phyloP scores from a whole-genome alignment of 2,888 invertebrate genomes.

The Campopleginae sp. region DNA sequence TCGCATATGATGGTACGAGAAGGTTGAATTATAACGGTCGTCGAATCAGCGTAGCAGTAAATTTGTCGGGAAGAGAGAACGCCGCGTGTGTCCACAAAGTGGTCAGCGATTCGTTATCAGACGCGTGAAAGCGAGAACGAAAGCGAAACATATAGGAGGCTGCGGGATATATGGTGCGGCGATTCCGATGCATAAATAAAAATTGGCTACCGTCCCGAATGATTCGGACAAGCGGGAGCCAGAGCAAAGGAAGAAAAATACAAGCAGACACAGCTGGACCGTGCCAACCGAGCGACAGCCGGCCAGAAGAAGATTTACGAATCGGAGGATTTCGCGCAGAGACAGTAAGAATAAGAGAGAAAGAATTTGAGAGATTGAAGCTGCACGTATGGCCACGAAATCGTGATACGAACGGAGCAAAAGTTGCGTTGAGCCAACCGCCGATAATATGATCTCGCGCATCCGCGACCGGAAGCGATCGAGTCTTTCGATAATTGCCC shows the following conservation, averaged over 20 bases:
- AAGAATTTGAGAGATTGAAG: conserved; percentile 10
- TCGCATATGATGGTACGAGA: neutral
- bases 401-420: neutral
- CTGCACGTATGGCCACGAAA: conserved; percentile 10
- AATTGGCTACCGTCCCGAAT: conserved; percentile 58
- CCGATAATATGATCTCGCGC: conserved; percentile 36
- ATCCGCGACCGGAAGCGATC: conserved; percentile 64
- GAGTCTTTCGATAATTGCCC: conserved; percentile 64
- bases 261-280: conserved; percentile 52
- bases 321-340: conserved; percentile 60
- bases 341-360: too few species aligned
- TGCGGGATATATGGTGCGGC: conserved; percentile 14
- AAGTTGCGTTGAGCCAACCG: conserved; percentile 11
- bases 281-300: conserved; percentile 52
- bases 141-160: conserved; percentile 43
- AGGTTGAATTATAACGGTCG: conserved; percentile 44
- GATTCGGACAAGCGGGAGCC: conserved; percentile 34
- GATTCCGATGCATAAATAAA: conserved; percentile 57
- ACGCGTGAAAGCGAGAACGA: conserved; percentile 65
- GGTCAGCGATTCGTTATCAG: conserved; percentile 64
- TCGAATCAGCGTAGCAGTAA: conserved; percentile 49
- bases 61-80: conserved; percentile 43
- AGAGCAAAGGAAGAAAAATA: conserved; percentile 15
- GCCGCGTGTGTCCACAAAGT: conserved; percentile 33
- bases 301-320: conserved; percentile 64